Percentiles rank a stretch among this genome's conserved stretches.
phyloP scores from a whole-genome alignment of 2,888 invertebrate species.

The Aquatica leii region DNA sequence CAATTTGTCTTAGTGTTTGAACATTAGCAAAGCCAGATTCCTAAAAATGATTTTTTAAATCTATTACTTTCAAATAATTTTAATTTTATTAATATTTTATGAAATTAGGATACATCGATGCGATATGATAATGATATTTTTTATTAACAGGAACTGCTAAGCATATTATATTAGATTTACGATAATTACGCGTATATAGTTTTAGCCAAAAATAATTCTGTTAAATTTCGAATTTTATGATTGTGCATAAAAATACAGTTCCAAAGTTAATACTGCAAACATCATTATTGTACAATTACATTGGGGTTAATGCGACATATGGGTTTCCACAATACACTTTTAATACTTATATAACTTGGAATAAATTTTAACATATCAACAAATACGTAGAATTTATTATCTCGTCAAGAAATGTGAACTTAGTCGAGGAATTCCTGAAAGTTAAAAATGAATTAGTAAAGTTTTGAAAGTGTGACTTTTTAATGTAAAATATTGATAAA shows the following conservation, averaged over 20 bases:
- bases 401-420: constrained; percentile 28
- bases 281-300: constrained; percentile 8
- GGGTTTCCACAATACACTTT: constrained; percentile 27
- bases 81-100: background rate
- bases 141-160: constrained; percentile 4
- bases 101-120: background rate
- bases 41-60: background rate
- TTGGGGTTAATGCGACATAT: constrained; percentile 14
- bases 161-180: too few relatives aligned
- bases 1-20: too few relatives aligned
- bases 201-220: too few relatives aligned
- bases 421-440: constrained; percentile 30
- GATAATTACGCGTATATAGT: too few relatives aligned
- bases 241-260: background rate
- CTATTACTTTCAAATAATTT: constrained; percentile 2
- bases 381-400: constrained; percentile 32
- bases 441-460: background rate
- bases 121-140: constrained; percentile 6
- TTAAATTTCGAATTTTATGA: too few relatives aligned
- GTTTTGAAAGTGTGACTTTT: too few relatives aligned
- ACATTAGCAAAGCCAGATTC: constrained; percentile 1
- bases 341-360: constrained; percentile 30
- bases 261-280: constrained; percentile 1
- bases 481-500: too few relatives aligned
- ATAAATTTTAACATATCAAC: constrained; percentile 34